phyloP scores from a whole-genome alignment of 2,113 vertebrate genomes.

The Donacobius atricapilla region DNA sequence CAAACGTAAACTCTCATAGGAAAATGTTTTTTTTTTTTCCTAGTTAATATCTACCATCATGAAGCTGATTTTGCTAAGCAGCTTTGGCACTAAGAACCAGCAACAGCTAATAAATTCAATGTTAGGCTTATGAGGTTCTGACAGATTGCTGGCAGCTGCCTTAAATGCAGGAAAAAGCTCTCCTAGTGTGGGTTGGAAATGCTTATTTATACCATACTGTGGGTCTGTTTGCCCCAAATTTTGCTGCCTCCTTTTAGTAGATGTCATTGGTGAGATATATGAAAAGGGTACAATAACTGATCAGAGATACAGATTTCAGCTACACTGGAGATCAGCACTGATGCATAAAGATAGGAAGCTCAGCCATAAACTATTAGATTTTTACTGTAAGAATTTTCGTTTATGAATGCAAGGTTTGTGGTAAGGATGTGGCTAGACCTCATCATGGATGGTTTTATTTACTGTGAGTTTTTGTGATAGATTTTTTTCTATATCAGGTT shows the following conservation, averaged over 20 bases:
- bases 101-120: conserved; percentile 65
- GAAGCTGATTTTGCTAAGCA: conserved; percentile 56
- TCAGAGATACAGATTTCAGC: not conserved
- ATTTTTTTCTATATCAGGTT: not conserved
- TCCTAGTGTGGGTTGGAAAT: conserved; percentile 51
- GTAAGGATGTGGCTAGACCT: not conserved
- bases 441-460: not conserved
- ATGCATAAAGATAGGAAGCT: not conserved
- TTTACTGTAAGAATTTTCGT: not conserved
- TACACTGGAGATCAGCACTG: not conserved
- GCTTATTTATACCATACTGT: conserved; percentile 63
- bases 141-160: conserved; percentile 62
- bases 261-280: conserved; percentile 16
- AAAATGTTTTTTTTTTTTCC: not conserved
- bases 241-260: conserved; percentile 42
- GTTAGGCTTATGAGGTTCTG: conserved; percentile 48
- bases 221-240: conserved; percentile 64
- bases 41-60: conserved; percentile 35
- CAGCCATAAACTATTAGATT: not conserved
- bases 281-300: not conserved
- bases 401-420: not conserved
- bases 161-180: conserved; percentile 56
- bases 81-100: conserved; percentile 46
- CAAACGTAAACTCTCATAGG: not conserved
- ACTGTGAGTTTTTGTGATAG: not conserved